These are phyloP conservation scores for Acronicta psi DNA, from an alignment of 2,888 invertebrate genomes.

Conservation along the genomic window DNA sequence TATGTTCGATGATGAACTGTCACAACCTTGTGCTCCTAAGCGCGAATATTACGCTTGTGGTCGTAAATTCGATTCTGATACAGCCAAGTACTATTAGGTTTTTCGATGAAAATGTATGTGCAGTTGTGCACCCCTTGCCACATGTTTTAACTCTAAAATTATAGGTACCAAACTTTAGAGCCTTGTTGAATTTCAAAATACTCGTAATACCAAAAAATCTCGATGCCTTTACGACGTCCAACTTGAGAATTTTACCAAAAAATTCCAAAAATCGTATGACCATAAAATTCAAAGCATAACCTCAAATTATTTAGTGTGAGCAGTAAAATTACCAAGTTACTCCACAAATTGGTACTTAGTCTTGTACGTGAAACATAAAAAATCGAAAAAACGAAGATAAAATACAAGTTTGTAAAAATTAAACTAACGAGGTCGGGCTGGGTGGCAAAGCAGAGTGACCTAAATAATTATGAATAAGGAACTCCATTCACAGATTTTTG, in stretches of 20 bases:
- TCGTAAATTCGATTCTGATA: too few species aligned
- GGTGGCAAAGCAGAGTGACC: constrained; percentile 31
- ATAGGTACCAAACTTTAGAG: background rate
- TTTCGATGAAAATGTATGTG: too few species aligned
- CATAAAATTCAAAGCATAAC: constrained; percentile 62
- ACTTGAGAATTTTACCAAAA: constrained; percentile 22
- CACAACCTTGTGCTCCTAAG: too few species aligned
- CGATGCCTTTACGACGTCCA: constrained; percentile 2
- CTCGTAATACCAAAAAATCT: constrained; percentile 17
- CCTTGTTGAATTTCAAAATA: background rate
- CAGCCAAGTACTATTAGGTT: too few species aligned
- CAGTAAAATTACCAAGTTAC: constrained; percentile 52
- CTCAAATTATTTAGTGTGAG: constrained; percentile 31
- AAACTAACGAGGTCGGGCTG: constrained; percentile 2
- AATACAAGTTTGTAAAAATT: constrained; percentile 19
- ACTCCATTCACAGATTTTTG: constrained; percentile 1
- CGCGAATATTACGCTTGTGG: too few species aligned
- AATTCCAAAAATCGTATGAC: constrained; percentile 37
- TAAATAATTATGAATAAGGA: constrained; percentile 1
- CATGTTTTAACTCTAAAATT: background rate
- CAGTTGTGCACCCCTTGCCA: background rate
- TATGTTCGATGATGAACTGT: too few species aligned
- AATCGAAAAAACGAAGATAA: constrained; percentile 3
- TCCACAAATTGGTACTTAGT: constrained; percentile 54
- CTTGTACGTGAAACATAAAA: constrained; percentile 37